phyloP scores from a whole-genome alignment of 2,113 vertebrate species.

The Amphilophus citrinellus region DNA sequence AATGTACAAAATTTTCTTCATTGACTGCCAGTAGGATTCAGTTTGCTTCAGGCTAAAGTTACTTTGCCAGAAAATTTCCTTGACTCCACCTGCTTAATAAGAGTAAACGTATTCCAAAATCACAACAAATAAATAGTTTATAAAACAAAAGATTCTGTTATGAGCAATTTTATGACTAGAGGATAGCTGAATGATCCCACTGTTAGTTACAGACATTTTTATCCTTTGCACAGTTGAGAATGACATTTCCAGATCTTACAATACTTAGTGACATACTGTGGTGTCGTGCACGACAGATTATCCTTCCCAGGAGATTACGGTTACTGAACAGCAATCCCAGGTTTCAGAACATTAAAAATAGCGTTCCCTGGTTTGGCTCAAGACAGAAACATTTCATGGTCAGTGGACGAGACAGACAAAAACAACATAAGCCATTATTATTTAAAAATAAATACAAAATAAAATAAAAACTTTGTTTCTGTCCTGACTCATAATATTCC shows the following conservation, averaged over 20 bases:
- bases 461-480: background rate
- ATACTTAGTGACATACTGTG: background rate
- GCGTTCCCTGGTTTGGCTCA: slow-evolving; percentile 14
- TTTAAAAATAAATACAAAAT: background rate
- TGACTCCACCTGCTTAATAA: background rate
- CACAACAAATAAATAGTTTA: background rate
- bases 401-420: slow-evolving; percentile 24
- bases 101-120: slow-evolving; percentile 8
- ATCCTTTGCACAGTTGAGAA: background rate
- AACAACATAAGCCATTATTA: background rate
- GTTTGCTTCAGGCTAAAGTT: background rate
- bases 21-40: background rate
- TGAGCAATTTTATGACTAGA: background rate
- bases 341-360: background rate
- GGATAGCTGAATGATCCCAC: background rate
- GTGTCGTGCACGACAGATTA: background rate
- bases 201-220: background rate
- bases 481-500: background rate
- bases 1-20: background rate
- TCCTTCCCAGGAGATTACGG: background rate
- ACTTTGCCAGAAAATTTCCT: background rate
- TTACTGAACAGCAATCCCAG: background rate
- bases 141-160: background rate
- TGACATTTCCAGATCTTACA: background rate
- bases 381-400: background rate